phyloP scores from a whole-genome alignment of 2,113 vertebrate genomes.

The Mus spicilegus region DNA sequence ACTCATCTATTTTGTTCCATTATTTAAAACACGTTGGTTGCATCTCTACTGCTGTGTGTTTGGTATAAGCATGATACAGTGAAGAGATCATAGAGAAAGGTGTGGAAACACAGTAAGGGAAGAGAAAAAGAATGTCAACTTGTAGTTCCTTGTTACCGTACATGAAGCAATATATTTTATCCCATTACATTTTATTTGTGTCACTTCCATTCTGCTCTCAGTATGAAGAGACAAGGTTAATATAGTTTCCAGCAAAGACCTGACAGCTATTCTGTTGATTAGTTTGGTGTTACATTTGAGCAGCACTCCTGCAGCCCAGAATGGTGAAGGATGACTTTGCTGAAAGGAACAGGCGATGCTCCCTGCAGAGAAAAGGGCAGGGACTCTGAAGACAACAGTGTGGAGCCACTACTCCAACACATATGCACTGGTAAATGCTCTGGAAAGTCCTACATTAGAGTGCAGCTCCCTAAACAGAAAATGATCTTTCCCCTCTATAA shows the following conservation, averaged over 20 bases:
- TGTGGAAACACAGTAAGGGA: slow-evolving; percentile 32
- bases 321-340: slow-evolving; percentile 68
- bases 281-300: slow-evolving; percentile 78
- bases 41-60: not conserved
- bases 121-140: slow-evolving; percentile 42
- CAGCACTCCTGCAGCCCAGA: slow-evolving; percentile 56
- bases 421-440: slow-evolving; percentile 8
- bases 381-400: slow-evolving; percentile 47
- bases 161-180: slow-evolving; percentile 78
- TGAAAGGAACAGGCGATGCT: slow-evolving; percentile 59
- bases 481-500: not conserved
- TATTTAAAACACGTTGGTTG: not conserved
- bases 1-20: not conserved
- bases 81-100: not conserved
- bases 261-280: slow-evolving; percentile 79
- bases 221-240: slow-evolving; percentile 76
- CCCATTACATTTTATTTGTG: slow-evolving; percentile 79
- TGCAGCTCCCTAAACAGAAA: not conserved
- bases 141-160: slow-evolving; percentile 72
- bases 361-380: slow-evolving; percentile 36
- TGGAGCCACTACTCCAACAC: not conserved
- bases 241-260: slow-evolving; percentile 73
- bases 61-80: not conserved
- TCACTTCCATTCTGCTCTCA: slow-evolving; percentile 77
- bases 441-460: not conserved